Percentiles rank a stretch among this genome's conserved stretches.
These are phyloP conservation scores for Drosophila sturtevanti DNA, from an alignment of 1,140 invertebrate genomes.

Conservation along the genomic window DNA sequence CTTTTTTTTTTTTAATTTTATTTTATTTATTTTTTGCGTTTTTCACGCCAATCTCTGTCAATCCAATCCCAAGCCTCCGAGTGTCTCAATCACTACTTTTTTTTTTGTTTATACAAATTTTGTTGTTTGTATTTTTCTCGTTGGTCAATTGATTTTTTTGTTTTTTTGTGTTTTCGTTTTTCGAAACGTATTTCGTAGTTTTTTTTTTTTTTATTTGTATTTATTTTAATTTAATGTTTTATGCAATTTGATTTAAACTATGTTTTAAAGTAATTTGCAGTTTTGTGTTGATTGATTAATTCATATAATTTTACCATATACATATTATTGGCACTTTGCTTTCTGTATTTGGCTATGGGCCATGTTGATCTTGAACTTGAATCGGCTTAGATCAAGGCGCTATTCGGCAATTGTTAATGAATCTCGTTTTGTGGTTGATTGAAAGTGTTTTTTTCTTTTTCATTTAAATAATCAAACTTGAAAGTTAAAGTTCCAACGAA, in stretches of 20 bases:
- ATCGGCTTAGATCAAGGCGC: conserved; percentile 24
- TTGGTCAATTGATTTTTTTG: not conserved
- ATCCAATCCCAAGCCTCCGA: conserved; percentile 29
- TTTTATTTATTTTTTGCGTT: conserved; percentile 18
- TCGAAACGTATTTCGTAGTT: not conserved
- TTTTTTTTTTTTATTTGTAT: conserved; percentile 9
- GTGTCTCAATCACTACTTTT: conserved; percentile 35
- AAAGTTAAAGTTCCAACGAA: not conserved
- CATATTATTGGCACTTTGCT: conserved; percentile 11
- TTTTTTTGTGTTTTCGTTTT: not conserved
- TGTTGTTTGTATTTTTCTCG: not conserved
- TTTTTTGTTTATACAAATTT: conserved; percentile 40
- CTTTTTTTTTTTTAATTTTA: not conserved
- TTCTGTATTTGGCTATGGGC: conserved; percentile 29
- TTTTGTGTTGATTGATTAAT: conserved; percentile 57
- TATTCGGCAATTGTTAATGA: conserved; percentile 13
- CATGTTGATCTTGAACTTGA: conserved; percentile 47
- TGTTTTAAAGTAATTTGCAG: conserved; percentile 58
- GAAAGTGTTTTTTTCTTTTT: not conserved
- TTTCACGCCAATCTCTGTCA: conserved; percentile 56
- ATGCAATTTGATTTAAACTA: conserved; percentile 53
- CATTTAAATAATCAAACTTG: not conserved
- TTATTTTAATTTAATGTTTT: conserved; percentile 52
- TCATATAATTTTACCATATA: conserved; percentile 27
- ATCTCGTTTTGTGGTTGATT: conserved; percentile 3